Evolutionary conservation across 2,113 vertebrate species (phyloP), one percentile per base, ranked within the genome.

Genomic region (Labeo catla): DNA sequence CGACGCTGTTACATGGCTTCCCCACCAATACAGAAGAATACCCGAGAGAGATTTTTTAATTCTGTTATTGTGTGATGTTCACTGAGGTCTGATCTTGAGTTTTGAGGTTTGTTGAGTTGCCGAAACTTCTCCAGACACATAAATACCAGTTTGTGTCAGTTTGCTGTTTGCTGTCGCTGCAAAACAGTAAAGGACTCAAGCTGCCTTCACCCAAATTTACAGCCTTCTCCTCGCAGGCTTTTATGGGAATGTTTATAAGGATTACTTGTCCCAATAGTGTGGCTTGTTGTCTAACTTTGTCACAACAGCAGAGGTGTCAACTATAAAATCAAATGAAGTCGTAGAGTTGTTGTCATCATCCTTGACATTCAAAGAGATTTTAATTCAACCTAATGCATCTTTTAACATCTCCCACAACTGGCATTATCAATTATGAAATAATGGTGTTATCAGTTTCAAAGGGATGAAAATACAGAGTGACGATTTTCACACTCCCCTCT

Each of bases 341-440:
- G 28, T 70, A 49, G 43, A 21, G 54, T 21, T 21, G 43, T 49
- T 84, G 73, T 84, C 66, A 85, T 84, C 77, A 52, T 15, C 36
- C 59, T 6, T 84, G 76, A 76, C 57, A 36, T 80, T 76, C 49
- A 65, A 54, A 84, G 57, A 21, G 36, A 59, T 80, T 83, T 85
- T 84, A 84, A 47, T 73, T 57, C 54, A 65, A 63, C 73, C 73
- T 39, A 78, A 59, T 84, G 57, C 66, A 54, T 86, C 80, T 76
- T 76, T 83, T 68, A 74, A 57, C 63, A 57, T 45, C 8, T 79
- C 39, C 34, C 43, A 70, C 59, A 70, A 39, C 79, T 83, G 52
- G 52, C 45, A 39, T 77, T 79, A 84, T 79, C 73, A 86, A 76
- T 86, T 86, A 74, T 74, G 45, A 86, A 88, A 80, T 80, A 61